A percentile compares a stretch with the other conserved stretches of the same genome.
Evolutionary conservation across 2,888 invertebrate genomes (phyloP).

Genomic region (Esperia sulphurella): DNA sequence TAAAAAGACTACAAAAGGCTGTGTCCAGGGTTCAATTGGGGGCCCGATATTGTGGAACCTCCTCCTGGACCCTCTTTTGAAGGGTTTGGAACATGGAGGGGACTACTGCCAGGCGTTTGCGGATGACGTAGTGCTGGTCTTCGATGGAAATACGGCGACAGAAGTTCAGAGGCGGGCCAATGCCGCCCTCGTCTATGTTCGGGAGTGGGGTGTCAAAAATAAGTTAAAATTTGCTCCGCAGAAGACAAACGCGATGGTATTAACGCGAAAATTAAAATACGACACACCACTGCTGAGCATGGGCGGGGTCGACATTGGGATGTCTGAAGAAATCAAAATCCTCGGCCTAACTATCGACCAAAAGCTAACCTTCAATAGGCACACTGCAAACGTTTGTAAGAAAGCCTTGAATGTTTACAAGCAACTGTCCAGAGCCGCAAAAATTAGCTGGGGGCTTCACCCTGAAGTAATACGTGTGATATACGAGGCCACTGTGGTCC

Average conservation of each 20-base stretch:
- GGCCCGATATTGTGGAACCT: conserved; percentile 16
- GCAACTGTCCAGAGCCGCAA: neutral
- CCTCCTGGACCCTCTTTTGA: conserved; percentile 9
- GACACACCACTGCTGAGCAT: neutral
- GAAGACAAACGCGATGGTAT: no score
- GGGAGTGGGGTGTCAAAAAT: conserved; percentile 13
- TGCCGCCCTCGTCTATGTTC: conserved; percentile 9
- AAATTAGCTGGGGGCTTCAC: no score
- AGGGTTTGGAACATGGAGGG: neutral
- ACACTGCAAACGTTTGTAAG: neutral
- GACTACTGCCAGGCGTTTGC: conserved; percentile 14
- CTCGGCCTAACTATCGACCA: neutral
- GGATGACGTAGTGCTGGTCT: conserved; percentile 10
- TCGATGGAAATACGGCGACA: conserved; percentile 5
- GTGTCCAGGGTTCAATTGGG: conserved; percentile 15
- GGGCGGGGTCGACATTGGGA: neutral
- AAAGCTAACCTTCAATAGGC: neutral
- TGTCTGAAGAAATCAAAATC: neutral
- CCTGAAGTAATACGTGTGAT: neutral
- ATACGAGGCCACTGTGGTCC: neutral
- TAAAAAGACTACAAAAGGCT: conserved; percentile 6
- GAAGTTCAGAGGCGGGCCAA: conserved; percentile 10
- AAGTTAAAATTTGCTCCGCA: no score
- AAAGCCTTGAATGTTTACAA: neutral
- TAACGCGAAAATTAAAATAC: neutral